phyloP scores from a whole-genome alignment of 2,888 invertebrate species.

The Proisotoma minuta region DNA sequence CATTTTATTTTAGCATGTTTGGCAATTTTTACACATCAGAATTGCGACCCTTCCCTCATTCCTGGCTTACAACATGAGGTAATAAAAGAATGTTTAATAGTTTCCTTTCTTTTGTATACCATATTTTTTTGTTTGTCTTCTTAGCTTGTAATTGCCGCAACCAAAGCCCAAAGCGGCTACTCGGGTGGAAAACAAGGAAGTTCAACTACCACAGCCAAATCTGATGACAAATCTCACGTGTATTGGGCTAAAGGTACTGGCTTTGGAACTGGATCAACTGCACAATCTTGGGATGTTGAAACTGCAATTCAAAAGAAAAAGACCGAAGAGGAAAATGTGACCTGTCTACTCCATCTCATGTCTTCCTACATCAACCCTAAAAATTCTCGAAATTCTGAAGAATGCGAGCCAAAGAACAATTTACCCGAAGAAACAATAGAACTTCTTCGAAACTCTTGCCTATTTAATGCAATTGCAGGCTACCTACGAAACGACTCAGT shows the following conservation, averaged over 20 bases:
- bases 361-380: constrained; percentile 80
- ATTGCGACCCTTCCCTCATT: constrained; percentile 49
- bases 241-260: constrained; percentile 97
- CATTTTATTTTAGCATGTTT: constrained; percentile 80
- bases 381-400: constrained; percentile 23
- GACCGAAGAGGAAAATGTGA: constrained; percentile 90
- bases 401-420: background rate
- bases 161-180: constrained; percentile 49
- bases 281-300: constrained; percentile 94
- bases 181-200: constrained; percentile 23
- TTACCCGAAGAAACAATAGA: constrained; percentile 70
- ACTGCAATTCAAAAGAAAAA: constrained; percentile 83
- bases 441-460: constrained; percentile 72
- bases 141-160: constrained; percentile 48
- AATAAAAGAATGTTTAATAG: no score
- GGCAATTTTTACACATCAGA: constrained; percentile 71
- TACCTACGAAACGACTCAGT: constrained; percentile 88
- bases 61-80: constrained; percentile 53
- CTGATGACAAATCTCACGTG: constrained; percentile 68
- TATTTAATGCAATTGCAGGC: constrained; percentile 81
- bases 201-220: constrained; percentile 47
- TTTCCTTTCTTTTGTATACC: no score
- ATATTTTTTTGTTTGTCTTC: background rate
- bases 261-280: constrained; percentile 91
- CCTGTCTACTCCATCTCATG: constrained; percentile 73